Percentiles rank a stretch among this genome's conserved stretches.
phyloP scores from a whole-genome alignment of 2,888 invertebrate species.

The Scaptomyza cyrtandrae region DNA sequence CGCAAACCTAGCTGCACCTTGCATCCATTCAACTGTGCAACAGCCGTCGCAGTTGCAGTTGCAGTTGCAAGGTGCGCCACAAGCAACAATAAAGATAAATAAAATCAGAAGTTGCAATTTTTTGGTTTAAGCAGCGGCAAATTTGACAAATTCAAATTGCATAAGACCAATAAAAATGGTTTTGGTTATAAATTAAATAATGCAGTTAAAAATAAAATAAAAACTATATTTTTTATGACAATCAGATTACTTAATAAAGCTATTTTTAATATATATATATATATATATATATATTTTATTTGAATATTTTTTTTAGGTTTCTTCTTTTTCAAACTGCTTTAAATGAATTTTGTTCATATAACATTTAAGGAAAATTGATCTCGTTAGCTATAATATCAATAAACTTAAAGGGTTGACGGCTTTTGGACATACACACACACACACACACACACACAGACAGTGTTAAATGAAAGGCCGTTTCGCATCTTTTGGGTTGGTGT shows the following conservation, averaged over 20 bases:
- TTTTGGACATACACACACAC: background rate
- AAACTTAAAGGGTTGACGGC: background rate
- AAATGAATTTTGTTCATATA: no score
- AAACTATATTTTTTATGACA: background rate
- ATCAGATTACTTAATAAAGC: no score
- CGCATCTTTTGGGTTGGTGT: conserved; percentile 31
- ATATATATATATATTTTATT: no score
- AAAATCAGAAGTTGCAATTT: conserved; percentile 19
- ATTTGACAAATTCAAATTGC: conserved; percentile 27
- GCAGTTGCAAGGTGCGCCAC: conserved; percentile 56
- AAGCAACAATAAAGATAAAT: conserved; percentile 28
- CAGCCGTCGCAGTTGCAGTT: background rate
- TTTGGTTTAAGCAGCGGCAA: conserved; percentile 1
- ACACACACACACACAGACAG: no score
- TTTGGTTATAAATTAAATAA: background rate
- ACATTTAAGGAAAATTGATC: background rate
- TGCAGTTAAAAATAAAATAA: no score
- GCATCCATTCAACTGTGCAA: conserved; percentile 27
- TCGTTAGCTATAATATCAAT: conserved; percentile 1
- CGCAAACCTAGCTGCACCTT: conserved; percentile 58
- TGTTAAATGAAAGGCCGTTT: conserved; percentile 27
- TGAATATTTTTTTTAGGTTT: background rate
- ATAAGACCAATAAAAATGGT: background rate
- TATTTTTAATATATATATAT: background rate
- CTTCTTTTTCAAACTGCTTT: no score